These are phyloP conservation scores for Uromys caudimaculatus DNA, from an alignment of 2,797 vertebrate genomes.

Conservation along the genomic window DNA sequence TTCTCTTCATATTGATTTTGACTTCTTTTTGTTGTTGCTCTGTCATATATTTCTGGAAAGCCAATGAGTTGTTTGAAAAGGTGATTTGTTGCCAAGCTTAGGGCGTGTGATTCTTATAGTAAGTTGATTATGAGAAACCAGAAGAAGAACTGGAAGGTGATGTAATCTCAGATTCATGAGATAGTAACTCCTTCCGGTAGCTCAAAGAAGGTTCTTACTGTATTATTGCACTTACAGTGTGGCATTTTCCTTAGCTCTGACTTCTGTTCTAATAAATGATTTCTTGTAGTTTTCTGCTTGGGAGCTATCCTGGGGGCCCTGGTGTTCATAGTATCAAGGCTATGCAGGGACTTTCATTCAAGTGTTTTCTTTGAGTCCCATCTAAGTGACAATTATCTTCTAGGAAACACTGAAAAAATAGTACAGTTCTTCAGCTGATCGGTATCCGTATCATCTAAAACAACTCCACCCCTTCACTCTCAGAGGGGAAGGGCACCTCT, in stretches of 20 bases:
- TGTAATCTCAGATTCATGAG: not conserved
- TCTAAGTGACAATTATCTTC: not conserved
- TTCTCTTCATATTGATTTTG: not conserved
- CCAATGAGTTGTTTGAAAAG: not conserved
- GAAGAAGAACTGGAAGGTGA: not conserved
- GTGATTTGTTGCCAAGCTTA: not conserved
- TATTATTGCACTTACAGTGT: not conserved
- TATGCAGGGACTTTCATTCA: not conserved
- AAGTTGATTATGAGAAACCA: not conserved
- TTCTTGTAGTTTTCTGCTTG: not conserved
- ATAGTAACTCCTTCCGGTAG: constrained; percentile 11
- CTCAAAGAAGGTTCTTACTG: not conserved
- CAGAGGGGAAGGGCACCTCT: not conserved
- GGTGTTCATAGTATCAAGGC: not conserved
- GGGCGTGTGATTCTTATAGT: not conserved
- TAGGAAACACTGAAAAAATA: not conserved
- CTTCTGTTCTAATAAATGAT: not conserved
- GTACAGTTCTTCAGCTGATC: not conserved
- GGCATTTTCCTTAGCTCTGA: not conserved
- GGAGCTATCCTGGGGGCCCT: not conserved
- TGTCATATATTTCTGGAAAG: constrained; percentile 32
- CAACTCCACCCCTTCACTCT: not conserved
- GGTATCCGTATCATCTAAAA: not conserved
- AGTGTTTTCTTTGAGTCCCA: not conserved
- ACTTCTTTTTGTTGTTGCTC: not conserved